Base-by-base conservation (phyloP, 1,140 invertebrate genomes). In the Drosophila nebulosa region DNA sequence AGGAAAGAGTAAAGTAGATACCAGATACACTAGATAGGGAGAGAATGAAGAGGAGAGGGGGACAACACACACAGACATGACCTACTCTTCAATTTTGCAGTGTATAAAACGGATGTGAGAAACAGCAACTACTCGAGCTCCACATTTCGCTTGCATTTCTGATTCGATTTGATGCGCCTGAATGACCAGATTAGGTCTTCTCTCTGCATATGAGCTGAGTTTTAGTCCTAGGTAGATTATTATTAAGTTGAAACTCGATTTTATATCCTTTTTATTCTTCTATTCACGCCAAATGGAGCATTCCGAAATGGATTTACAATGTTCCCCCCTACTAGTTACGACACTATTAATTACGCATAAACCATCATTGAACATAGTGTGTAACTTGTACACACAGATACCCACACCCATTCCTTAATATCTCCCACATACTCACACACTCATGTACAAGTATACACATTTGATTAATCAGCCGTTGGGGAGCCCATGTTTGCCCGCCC, bases 151-250 rank as follows among this genome's bases (percentile, higher is more conserved):
- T 57, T 73, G 69, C 69, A 73, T 73, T 74, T 73, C 53, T 59
- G 71, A 74, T 74, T 74, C 71, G 71, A 74, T 74, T 74, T 74
- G 71, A 74, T 74, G 66, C 55, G 71, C 53, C 63, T 74, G 63
- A 74, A 66, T 74, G 51, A 56, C 53, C 66, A 56, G 71, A 67
- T 74, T 74, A 74, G 59, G 70, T 50, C 52, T 53, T 53, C 51
- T 6, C 22, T 53, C 6, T 53, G 16, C n/a, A 53, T 53, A 10
- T 14, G 4, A 26, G 42, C 12, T n/a, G n/a, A 53, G n/a, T 12
- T 24, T n/a, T 14, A 53, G 9, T 14, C 6, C 27, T 16, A 14
- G 51, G 24, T 53, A 14, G 14, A 14, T 16, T 30, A 53, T 42
- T 42, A 53, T 16, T n/a, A 52, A 12, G 26, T 22, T 6, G 1